phyloP scores from a whole-genome alignment of 2,113 vertebrate species.

The Nycticebus coucang region DNA sequence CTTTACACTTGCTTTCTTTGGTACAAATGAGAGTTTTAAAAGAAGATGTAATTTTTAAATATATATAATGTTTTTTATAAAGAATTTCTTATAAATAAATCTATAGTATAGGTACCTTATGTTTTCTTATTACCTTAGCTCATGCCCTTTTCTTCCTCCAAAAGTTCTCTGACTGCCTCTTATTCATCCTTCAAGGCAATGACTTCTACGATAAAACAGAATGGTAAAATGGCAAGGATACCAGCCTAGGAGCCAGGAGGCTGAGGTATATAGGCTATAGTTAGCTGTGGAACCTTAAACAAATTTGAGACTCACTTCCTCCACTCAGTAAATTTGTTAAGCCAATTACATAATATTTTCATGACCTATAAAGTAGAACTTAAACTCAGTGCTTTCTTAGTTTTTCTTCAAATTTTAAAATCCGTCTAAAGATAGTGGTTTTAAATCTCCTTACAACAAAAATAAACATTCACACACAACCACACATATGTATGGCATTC shows the following conservation, averaged over 20 bases:
- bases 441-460: constrained; percentile 22
- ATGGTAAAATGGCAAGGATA: constrained; percentile 59
- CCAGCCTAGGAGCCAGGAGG: constrained; percentile 57
- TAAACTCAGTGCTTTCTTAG: constrained; percentile 50
- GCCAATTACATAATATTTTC: constrained; percentile 41
- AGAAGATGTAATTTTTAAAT: constrained; percentile 20
- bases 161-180: constrained; percentile 52
- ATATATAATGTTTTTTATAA: constrained; percentile 13
- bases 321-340: constrained; percentile 13
- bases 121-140: constrained; percentile 55
- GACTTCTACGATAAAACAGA: constrained; percentile 64
- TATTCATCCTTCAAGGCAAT: constrained; percentile 67
- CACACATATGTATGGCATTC: neutral
- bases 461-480: neutral
- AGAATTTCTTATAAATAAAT: constrained; percentile 42
- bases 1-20: neutral
- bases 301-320: constrained; percentile 43
- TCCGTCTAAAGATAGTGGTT: neutral
- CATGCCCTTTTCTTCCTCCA: constrained; percentile 52
- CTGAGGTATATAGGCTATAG: constrained; percentile 53
- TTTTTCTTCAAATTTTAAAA: constrained; percentile 61
- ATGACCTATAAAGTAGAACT: constrained; percentile 52
- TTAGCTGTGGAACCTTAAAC: constrained; percentile 45
- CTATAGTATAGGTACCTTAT: neutral
- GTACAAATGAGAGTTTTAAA: constrained; percentile 33